These are phyloP conservation scores for Cerastis rubricosa DNA, from an alignment of 2,888 invertebrate genomes.

Conservation along the genomic window DNA sequence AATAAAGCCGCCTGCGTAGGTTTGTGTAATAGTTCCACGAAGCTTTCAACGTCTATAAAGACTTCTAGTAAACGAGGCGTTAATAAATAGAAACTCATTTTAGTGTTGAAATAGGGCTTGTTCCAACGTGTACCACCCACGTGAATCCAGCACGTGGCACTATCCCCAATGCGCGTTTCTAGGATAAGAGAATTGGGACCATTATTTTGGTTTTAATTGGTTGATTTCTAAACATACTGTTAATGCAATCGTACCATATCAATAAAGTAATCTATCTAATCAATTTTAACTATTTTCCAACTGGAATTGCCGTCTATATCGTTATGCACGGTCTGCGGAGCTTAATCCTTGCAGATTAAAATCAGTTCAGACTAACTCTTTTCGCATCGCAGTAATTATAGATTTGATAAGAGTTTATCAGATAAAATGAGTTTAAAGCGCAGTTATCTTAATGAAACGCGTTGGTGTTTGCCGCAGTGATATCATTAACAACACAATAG, in stretches of 20 bases:
- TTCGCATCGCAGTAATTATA: slow-evolving; percentile 50
- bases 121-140: slow-evolving; percentile 65
- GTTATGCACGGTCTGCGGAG: slow-evolving; percentile 8
- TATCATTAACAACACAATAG: slow-evolving; percentile 28
- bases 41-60: slow-evolving; percentile 15
- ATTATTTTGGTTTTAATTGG: slow-evolving; percentile 68
- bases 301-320: slow-evolving; percentile 31
- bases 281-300: slow-evolving; percentile 5
- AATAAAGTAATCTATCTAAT: slow-evolving; percentile 2
- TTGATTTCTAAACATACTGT: slow-evolving; percentile 62
- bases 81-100: slow-evolving; percentile 30
- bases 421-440: slow-evolving; percentile 46
- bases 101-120: slow-evolving; percentile 27
- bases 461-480: slow-evolving; percentile 30
- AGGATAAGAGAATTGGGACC: slow-evolving; percentile 70
- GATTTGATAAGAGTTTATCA: slow-evolving; percentile 62
- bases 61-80: slow-evolving; percentile 16
- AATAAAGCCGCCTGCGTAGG: neutral
- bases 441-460: slow-evolving; percentile 41
- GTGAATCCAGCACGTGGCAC: slow-evolving; percentile 74
- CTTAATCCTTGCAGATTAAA: slow-evolving; percentile 54
- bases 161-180: slow-evolving; percentile 70
- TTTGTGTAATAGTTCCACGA: slow-evolving; percentile 4
- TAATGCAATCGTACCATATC: slow-evolving; percentile 66
- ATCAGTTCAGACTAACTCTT: slow-evolving; percentile 50